Base-by-base conservation (phyloP, 2,888 invertebrate species). In the Lutraria lutraria region DNA sequence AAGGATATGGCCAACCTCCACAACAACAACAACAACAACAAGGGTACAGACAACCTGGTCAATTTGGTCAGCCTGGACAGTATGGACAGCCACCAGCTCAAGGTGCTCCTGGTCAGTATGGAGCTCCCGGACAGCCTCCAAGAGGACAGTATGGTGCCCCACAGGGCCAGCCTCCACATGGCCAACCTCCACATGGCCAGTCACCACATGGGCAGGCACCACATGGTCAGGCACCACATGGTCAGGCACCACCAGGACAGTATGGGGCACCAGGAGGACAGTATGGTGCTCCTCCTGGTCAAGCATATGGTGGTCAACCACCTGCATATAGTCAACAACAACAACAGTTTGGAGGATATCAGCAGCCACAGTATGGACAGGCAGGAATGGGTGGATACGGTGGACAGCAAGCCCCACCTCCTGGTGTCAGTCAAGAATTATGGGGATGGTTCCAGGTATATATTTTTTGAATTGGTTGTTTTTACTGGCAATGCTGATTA, bases 401-500 rank as follows among this genome's bases (percentile, higher is more conserved):
- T 21, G 93, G 91, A 86, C 93, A 90, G 21, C 89, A 93, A 79
- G 93, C 93, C 3, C 92, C 96, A 2, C 95, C 96, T 34, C 95
- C 96, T 29, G 96, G 96, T 31, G 93, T 96, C 68, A 93, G 92
- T 89, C 95, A 92, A 82, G 96, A 96, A 63, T 86, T 96, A 0
- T 96, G 96, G 96, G 92, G 94, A n/a, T 96, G 96, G 96, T 96
- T 96, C 92, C 95, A 95, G 95, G 96, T 96, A 88, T 88, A 8
- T 81, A 19, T 21, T 10, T 54, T 21, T 81, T 54, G 29, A 29
- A n/a, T n/a, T 19, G 60, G 21, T 60, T 21, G 4, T n/a, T 60
- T 43, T 43, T 43, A 43, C 43, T 43, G 8, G 8, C 43, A 43
- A 8, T 43, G 43, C 43, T 43, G 43, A 43, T 43, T 43, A 43